Base-by-base conservation (phyloP, 1,140 invertebrate species). In the Euglossa dilemma region DNA sequence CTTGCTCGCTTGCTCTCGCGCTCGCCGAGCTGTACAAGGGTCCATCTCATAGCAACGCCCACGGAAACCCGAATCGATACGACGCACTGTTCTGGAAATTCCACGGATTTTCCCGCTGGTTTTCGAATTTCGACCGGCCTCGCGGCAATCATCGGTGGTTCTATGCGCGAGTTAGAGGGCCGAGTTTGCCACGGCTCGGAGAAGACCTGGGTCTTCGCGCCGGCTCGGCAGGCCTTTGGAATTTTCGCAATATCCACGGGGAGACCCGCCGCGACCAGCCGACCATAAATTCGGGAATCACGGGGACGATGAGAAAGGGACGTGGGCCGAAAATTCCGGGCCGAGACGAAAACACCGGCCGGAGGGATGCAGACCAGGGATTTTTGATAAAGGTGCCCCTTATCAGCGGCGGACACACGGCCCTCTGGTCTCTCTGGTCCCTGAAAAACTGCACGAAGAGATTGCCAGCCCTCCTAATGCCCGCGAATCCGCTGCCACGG, bases 11-110 rank as follows among this genome's bases (percentile, higher is more conserved):
- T 70, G 45, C 81, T 63, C 74, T 72, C 66, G 66, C 47, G 45
- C 73, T 84, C 73, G 78, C 71, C 71, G 88, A 89, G 89, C 92
- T 91, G 90, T 93, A 93, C 93, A 94, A 94, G 94, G 94, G 93
- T 94, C 94, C 93, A 94, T 94, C 94, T 94, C 94, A 93, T 94
- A 94, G 94, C 94, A 94, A 94, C 94, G 94, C 93, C 93, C 94
- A 93, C 93, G 93, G 93, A 92, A 93, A 93, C 93, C 91, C 92
- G 91, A 94, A 94, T 94, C 94, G 93, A 94, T 94, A 94, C 92
- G 91, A 93, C 91, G 92, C 93, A 93, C 91, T 93, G 92, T 93
- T 91, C 91, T 93, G 93, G 92, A 93, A 94, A 94, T 91, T 91
- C 89, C 85, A 76, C 81, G 92, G 91, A 94, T 93, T 94, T 94